Evolutionary conservation across 2,113 vertebrate genomes (phyloP).

Genomic region (Echinops telfairi): DNA sequence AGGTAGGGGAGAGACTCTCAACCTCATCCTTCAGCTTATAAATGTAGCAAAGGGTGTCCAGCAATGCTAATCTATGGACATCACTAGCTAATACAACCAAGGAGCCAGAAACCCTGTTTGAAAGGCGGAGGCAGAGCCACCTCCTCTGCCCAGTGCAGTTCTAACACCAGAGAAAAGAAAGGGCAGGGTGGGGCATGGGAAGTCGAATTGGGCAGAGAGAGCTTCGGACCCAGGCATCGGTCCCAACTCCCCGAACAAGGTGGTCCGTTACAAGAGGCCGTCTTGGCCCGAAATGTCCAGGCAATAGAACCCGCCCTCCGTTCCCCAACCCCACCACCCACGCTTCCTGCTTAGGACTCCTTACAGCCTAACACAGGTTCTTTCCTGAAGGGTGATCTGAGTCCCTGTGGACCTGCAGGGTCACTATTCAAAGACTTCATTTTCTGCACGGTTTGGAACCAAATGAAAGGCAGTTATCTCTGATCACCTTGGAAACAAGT

Average conservation of each 20-base stretch:
- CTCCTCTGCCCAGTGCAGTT: neutral
- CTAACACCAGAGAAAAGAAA: neutral
- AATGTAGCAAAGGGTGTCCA: neutral
- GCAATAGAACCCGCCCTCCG: neutral
- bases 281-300: neutral
- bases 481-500: slow-evolving; percentile 8
- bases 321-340: neutral
- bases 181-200: neutral
- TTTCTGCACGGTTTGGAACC: neutral
- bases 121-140: neutral
- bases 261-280: neutral
- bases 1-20: neutral
- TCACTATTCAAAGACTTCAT: neutral
- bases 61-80: neutral
- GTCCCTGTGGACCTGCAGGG: neutral
- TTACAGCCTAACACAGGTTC: neutral
- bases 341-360: neutral
- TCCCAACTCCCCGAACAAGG: neutral
- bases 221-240: neutral
- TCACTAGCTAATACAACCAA: neutral
- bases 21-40: neutral
- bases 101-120: neutral
- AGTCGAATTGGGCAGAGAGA: neutral
- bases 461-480: slow-evolving; percentile 16
- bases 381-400: neutral